Percentiles rank a stretch among this genome's conserved stretches.
These are phyloP conservation scores for Electrona antarctica DNA, from an alignment of 2,113 vertebrate genomes.

Conservation along the genomic window DNA sequence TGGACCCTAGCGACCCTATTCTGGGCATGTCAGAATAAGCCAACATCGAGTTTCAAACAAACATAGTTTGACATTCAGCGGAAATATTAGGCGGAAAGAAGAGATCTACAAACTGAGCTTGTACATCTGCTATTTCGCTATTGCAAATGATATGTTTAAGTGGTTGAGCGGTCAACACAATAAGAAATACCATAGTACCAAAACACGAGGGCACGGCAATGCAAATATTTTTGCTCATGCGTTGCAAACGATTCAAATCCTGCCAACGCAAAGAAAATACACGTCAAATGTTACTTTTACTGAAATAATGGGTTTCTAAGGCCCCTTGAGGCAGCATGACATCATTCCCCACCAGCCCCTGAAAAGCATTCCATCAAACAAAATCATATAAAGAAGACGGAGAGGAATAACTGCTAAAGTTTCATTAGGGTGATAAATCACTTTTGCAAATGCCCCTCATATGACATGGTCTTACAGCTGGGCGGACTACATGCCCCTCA, in stretches of 20 bases:
- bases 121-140: neutral
- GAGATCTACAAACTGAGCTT: too few species aligned
- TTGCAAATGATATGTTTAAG: neutral
- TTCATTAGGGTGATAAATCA: conserved; percentile 42
- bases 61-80: too few species aligned
- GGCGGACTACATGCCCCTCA: too few species aligned
- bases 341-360: conserved; percentile 23
- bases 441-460: conserved; percentile 26
- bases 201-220: neutral
- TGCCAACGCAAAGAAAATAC: conserved; percentile 14
- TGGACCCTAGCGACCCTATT: too few species aligned
- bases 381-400: conserved; percentile 9
- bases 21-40: too few species aligned
- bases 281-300: conserved; percentile 21
- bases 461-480: conserved; percentile 7
- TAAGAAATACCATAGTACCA: conserved; percentile 6
- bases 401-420: neutral
- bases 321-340: conserved; percentile 30
- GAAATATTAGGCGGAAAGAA: too few species aligned
- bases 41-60: too few species aligned
- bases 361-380: conserved; percentile 40
- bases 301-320: conserved; percentile 48
- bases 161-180: neutral
- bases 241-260: conserved; percentile 14
- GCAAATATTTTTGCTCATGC: neutral